phyloP scores from a whole-genome alignment of 2,888 invertebrate species.

The Pristionchus entomophagus region DNA sequence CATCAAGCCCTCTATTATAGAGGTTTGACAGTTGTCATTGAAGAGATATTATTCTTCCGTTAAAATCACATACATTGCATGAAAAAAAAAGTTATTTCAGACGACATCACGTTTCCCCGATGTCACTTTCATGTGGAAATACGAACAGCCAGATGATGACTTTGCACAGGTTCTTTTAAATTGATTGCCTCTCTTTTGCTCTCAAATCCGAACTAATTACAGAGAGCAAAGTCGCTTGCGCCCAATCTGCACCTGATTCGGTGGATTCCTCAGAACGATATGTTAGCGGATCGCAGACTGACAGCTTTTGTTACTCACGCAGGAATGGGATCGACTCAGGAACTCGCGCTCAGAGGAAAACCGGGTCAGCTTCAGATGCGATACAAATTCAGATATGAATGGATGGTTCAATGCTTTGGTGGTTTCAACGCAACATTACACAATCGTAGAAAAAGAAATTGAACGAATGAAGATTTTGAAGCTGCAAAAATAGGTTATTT shows the following conservation, averaged over 20 bases:
- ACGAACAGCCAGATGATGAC: background rate
- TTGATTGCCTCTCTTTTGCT: background rate
- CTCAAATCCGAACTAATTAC: background rate
- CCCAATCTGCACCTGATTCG: background rate
- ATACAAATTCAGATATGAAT: background rate
- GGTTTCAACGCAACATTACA: too few species aligned
- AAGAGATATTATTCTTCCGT: too few species aligned
- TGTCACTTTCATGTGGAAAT: slow-evolving; percentile 42
- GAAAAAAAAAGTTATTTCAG: too few species aligned
- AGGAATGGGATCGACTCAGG: slow-evolving; percentile 28
- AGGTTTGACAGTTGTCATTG: background rate
- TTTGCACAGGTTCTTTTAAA: background rate
- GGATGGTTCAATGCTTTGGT: too few species aligned
- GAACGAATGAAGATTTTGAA: background rate
- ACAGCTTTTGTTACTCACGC: slow-evolving; percentile 27
- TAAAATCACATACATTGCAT: background rate
- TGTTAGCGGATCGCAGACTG: background rate
- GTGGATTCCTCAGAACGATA: slow-evolving; percentile 38
- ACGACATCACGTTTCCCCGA: background rate
- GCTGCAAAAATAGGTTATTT: background rate
- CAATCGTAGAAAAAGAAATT: background rate
- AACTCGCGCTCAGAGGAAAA: background rate
- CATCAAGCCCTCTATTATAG: background rate
- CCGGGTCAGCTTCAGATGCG: background rate
- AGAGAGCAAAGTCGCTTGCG: background rate